Percentiles rank a stretch among this genome's conserved stretches.
Evolutionary conservation across 2,797 vertebrate genomes (phyloP).

Genomic region (Mormyrops boulengeri): DNA sequence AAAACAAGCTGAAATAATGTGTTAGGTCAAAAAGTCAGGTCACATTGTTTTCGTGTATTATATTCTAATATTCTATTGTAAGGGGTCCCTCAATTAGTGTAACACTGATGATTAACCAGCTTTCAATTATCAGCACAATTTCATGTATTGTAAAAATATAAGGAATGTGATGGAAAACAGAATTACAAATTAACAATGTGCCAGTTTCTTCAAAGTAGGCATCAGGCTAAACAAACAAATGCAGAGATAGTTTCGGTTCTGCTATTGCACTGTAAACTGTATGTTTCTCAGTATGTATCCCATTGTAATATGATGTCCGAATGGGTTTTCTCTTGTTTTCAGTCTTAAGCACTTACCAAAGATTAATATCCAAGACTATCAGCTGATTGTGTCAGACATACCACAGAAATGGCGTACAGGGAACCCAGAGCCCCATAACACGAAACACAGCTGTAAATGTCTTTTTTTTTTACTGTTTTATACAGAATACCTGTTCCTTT

Average conservation of each 20-base stretch:
- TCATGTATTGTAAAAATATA: neutral
- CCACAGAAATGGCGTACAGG: slow-evolving; percentile 15
- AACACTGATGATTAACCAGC: neutral
- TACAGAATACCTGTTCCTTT: slow-evolving; percentile 7
- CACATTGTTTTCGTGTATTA: neutral
- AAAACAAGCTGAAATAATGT: neutral
- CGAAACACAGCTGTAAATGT: slow-evolving; percentile 32
- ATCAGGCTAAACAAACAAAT: neutral
- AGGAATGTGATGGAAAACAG: neutral
- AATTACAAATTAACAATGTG: neutral
- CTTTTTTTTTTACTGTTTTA: neutral
- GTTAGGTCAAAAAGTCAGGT: neutral
- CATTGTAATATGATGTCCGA: neutral
- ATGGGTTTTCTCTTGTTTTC: neutral
- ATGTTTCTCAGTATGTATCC: neutral
- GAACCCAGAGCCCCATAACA: neutral
- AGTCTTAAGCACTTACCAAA: slow-evolving; percentile 6
- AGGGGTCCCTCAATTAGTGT: neutral
- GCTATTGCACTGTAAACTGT: neutral
- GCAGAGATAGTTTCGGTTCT: neutral
- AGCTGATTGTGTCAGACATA: slow-evolving; percentile 3
- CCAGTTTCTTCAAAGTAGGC: neutral
- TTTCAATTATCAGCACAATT: neutral
- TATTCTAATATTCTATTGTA: neutral
- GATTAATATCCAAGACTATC: slow-evolving; percentile 11